Evolutionary conservation across 2,113 vertebrate species (phyloP), one percentile per base, ranked within the genome.

Genomic region (Ciconia stormi): DNA sequence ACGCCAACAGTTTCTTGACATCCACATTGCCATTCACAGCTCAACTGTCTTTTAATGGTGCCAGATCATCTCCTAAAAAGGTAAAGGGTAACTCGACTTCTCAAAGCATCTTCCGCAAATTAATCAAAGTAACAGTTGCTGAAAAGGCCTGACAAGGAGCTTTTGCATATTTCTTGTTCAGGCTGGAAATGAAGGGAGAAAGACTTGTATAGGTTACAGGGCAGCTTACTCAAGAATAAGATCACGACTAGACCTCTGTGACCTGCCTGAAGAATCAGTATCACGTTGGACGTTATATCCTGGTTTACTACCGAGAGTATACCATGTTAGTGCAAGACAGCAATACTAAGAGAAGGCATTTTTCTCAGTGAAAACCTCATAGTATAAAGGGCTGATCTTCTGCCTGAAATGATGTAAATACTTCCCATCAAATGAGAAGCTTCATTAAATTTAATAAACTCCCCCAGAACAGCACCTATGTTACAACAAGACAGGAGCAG

Each of bases 241-340:
- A 72, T 19, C 29, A 44, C 3, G 1, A 30, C 23, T 44, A 92
- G 71, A 80, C 16, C 50, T 72, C 26, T 11, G 9, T 21, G 20
- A 62, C 20, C 12, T 73, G 62, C 36, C 71, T 42, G 38, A 82
- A 85, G 27, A 47, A 88, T 47, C 73, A 69, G 21, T 4, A 40
- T 34, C 40, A 10, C 0, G 1, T 1, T 36, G 34, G 29, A 59
- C 29, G 16, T 22, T 17, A 26, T 3, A 52, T 9, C 13, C 44
- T 26, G 44, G 7, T 90, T 70, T 67, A 69, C 46, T 42, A 15
- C 50, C 6, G 3, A 32, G 12, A 73, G 21, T 8, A 49, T 6
- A 40, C 6, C 34, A 13, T 2, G 9, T 18, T 16, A 79, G 29
- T 40, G 16, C 14, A 69, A 59, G 44, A n/a, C 2, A 72, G 22